These are phyloP conservation scores for Catocala nupta DNA, from an alignment of 2,888 invertebrate genomes.

Conservation along the genomic window DNA sequence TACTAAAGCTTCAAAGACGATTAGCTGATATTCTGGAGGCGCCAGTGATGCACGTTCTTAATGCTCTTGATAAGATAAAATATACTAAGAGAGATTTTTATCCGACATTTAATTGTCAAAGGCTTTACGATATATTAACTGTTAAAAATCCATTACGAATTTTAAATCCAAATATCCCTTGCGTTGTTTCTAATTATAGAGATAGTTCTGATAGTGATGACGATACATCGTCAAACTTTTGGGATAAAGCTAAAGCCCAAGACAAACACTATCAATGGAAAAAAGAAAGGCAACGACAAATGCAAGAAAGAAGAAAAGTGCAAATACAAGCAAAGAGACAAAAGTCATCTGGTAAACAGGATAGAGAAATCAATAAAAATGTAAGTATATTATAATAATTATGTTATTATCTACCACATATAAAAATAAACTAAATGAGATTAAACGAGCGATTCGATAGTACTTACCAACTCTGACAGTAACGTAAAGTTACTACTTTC, in stretches of 20 bases:
- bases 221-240: constrained; percentile 68
- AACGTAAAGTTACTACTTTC: too few relatives aligned
- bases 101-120: constrained; percentile 88
- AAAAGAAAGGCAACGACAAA: constrained; percentile 74
- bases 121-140: constrained; percentile 87
- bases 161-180: constrained; percentile 78
- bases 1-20: constrained; percentile 89
- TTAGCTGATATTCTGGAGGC: constrained; percentile 90
- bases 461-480: too few relatives aligned
- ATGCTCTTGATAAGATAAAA: constrained; percentile 90
- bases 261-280: constrained; percentile 85
- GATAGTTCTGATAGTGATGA: constrained; percentile 78
- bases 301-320: constrained; percentile 72
- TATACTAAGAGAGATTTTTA: constrained; percentile 89
- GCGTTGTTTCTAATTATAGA: constrained; percentile 51
- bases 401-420: too few relatives aligned
- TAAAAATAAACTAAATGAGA: too few relatives aligned
- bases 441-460: too few relatives aligned
- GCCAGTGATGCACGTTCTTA: constrained; percentile 90
- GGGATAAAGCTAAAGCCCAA: constrained; percentile 82
- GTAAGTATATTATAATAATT: constrained; percentile 69
- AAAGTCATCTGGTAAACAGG: constrained; percentile 67
- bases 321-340: constrained; percentile 67
- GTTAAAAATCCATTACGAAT: constrained; percentile 84
- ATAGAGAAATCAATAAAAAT: constrained; percentile 85